These are phyloP conservation scores for Harpalus rufipes DNA, from an alignment of 2,888 invertebrate genomes.

Conservation along the genomic window DNA sequence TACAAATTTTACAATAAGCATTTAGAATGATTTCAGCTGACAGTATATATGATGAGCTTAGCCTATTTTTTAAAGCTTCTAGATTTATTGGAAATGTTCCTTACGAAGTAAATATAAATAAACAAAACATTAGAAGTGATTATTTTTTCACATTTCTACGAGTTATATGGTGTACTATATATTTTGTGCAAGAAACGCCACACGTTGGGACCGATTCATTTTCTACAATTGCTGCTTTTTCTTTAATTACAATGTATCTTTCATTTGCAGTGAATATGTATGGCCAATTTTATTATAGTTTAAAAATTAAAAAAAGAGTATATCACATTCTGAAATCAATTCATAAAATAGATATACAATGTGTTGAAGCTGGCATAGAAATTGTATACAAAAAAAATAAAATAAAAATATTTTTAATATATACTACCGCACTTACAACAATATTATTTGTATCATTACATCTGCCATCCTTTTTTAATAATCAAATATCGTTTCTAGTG, in stretches of 20 bases:
- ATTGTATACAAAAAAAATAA: neutral
- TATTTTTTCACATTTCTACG: slow-evolving; percentile 4
- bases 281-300: neutral
- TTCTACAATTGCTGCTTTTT: neutral
- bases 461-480: too few relatives aligned
- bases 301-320: neutral
- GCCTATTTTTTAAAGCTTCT: too few relatives aligned
- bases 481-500: too few relatives aligned
- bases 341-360: neutral
- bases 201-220: neutral
- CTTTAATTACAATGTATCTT: neutral
- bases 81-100: slow-evolving; percentile 17
- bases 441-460: too few relatives aligned
- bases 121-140: neutral
- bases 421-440: too few relatives aligned
- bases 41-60: too few relatives aligned
- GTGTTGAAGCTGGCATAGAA: neutral
- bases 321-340: neutral
- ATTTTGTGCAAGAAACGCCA: neutral
- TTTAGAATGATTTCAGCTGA: too few relatives aligned
- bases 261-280: neutral
- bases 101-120: neutral
- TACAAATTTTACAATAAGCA: too few relatives aligned
- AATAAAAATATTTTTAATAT: too few relatives aligned
- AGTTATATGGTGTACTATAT: neutral